Base-by-base conservation (phyloP, 2,113 vertebrate species). In the Mesocricetus auratus region DNA sequence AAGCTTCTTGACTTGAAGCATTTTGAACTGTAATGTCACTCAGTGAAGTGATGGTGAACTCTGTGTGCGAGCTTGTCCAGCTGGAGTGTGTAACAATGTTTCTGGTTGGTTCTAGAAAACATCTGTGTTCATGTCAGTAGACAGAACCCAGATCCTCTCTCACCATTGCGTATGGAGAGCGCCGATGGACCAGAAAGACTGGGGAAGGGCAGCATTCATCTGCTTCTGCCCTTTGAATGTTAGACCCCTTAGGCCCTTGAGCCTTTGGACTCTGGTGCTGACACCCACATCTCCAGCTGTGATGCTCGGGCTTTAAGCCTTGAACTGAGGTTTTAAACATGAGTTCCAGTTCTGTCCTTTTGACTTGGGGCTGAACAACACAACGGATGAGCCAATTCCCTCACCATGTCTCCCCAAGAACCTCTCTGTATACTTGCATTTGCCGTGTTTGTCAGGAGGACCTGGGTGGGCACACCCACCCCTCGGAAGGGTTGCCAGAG, bases 91-190 rank as follows among this genome's bases (percentile, higher is more conserved):
- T 9, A 68, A 19, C 5, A 16, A 31, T 15, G 10, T 47, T n/a
- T 31, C 66, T 2, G 16, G 68, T 78, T n/a, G 16, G 12, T 60
- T 85, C 19, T 53, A 15, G n/a, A 36, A 64, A 13, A 17, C 39
- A 7, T 75, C 5, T 2, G 33, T 42, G 47, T 33, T 5, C 39
- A 17, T 11, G 31, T 39, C 42, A 19, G 36, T 12, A 68, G 39
- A 39, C 3, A 5, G 62, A 69, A 15, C 17, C 13, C 19, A 29
- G 9, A 33, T 1, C 42, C 16, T 0, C n/a, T 12, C 16, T 74
- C 42, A 4, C 11, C 47, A 5, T 6, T 1, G n/a, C 11, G 3
- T 15, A 7, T 0, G 4, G n/a, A 87, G 74, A n/a, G 12, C 16
- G 15, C 22, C 0, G 19, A 10, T 22, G 29, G 85, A 66, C 21